Evolutionary conservation across 2,888 invertebrate genomes (phyloP).

Genomic region (Synergus gifuensis): DNA sequence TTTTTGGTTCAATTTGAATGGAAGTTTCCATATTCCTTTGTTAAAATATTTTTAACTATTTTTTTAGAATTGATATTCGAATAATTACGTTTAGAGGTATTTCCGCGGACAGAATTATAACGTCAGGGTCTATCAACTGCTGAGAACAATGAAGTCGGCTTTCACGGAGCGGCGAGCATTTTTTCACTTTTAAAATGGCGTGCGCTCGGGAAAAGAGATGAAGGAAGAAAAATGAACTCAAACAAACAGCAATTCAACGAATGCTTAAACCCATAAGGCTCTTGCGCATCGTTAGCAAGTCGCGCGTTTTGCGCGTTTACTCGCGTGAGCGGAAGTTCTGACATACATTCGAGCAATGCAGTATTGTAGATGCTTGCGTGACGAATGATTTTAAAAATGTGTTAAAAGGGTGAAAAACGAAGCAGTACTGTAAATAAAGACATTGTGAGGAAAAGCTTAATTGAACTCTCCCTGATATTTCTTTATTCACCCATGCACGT

Average conservation of each 20-base stretch:
- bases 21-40: not conserved
- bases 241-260: constrained; percentile 3
- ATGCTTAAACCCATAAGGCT: constrained; percentile 23
- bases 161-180: not conserved
- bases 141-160: constrained; percentile 12
- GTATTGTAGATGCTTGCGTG: constrained; percentile 26
- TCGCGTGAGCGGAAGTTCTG: constrained; percentile 38
- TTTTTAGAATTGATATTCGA: not conserved
- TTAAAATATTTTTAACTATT: no score
- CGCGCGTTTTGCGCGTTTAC: constrained; percentile 30
- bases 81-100: not conserved
- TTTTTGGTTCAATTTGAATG: not conserved
- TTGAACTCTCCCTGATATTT: not conserved
- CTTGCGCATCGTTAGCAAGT: constrained; percentile 38
- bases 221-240: constrained; percentile 18
- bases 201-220: constrained; percentile 7
- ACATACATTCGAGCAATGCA: constrained; percentile 18
- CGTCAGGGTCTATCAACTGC: not conserved
- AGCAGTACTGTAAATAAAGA: constrained; percentile 5
- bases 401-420: not conserved
- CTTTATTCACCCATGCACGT: not conserved
- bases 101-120: not conserved
- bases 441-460: not conserved
- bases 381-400: constrained; percentile 18
- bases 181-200: constrained; percentile 8